phyloP scores from a whole-genome alignment of 2,888 invertebrate genomes.

The Tricholauxania praeusta region DNA sequence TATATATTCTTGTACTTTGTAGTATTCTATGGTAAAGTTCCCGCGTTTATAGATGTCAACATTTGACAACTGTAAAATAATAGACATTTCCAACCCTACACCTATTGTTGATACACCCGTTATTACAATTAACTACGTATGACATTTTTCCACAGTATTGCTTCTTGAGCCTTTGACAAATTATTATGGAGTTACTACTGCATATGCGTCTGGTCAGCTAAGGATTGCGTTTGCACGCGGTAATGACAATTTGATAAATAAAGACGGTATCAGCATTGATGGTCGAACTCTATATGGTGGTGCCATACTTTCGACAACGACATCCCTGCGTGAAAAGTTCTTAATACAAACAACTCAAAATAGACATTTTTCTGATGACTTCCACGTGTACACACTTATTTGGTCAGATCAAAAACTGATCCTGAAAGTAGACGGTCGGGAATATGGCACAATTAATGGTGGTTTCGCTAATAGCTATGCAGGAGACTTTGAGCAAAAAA shows the following conservation, averaged over 20 bases:
- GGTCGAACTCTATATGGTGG: constrained; percentile 62
- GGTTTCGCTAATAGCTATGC: constrained; percentile 51
- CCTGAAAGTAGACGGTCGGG: constrained; percentile 70
- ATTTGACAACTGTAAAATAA: no score
- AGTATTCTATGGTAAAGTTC: no score
- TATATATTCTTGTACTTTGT: no score
- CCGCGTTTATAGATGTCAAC: no score
- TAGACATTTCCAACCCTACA: no score
- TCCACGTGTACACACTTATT: constrained; percentile 77
- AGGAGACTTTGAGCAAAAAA: constrained; percentile 58
- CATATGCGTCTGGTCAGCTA: constrained; percentile 77
- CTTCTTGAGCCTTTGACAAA: constrained; percentile 75
- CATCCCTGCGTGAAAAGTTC: constrained; percentile 62
- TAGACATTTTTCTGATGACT: constrained; percentile 71
- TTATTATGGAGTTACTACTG: constrained; percentile 72
- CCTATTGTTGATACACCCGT: no score
- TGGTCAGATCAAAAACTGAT: constrained; percentile 71
- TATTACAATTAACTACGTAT: no score
- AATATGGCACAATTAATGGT: constrained; percentile 69
- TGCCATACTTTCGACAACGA: constrained; percentile 54
- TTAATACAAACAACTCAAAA: constrained; percentile 53
- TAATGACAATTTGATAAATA: constrained; percentile 67
- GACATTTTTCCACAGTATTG: constrained; percentile 70
- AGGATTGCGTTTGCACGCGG: constrained; percentile 81
- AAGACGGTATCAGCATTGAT: constrained; percentile 54